Conservation (phyloP, 1,140 invertebrate genomes). For the Ridgeia piscesae region DNA sequence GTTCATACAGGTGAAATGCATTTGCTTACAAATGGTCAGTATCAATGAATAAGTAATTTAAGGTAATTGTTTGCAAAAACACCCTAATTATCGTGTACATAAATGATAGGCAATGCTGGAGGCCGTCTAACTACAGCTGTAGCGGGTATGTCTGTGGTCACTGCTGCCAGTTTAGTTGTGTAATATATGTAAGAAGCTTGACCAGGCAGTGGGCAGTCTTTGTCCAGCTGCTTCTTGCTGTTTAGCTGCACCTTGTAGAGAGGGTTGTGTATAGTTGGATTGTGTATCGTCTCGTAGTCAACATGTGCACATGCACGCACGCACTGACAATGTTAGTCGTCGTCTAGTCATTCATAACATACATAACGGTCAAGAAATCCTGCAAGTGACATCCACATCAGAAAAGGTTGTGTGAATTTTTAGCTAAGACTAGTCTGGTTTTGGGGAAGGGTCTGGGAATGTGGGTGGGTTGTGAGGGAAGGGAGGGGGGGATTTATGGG, state of each 20-base stretch:
- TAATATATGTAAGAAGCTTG: slow-evolving; percentile 6
- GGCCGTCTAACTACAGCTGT: background rate
- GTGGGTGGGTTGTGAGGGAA: background rate
- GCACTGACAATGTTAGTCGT: background rate
- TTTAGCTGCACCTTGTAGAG: background rate
- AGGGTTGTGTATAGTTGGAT: no score
- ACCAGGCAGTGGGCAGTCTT: background rate
- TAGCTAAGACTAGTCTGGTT: background rate
- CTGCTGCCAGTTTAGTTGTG: background rate
- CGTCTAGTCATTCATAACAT: background rate
- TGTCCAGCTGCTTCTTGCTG: background rate
- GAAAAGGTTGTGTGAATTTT: background rate
- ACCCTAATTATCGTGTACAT: background rate
- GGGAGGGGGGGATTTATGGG: background rate
- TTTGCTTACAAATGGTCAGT: background rate
- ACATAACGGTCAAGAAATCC: background rate
- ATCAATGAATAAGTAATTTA: background rate
- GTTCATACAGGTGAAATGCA: background rate
- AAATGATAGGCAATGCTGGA: background rate
- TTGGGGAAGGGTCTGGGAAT: background rate
- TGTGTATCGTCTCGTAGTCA: background rate
- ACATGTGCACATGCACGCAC: background rate
- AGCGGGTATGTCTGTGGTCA: background rate
- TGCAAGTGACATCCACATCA: background rate
- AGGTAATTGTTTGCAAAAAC: background rate